Evolutionary conservation across 2,888 invertebrate species (phyloP), one percentile per base, ranked within the genome.

Genomic region (Cotesia congregata): DNA sequence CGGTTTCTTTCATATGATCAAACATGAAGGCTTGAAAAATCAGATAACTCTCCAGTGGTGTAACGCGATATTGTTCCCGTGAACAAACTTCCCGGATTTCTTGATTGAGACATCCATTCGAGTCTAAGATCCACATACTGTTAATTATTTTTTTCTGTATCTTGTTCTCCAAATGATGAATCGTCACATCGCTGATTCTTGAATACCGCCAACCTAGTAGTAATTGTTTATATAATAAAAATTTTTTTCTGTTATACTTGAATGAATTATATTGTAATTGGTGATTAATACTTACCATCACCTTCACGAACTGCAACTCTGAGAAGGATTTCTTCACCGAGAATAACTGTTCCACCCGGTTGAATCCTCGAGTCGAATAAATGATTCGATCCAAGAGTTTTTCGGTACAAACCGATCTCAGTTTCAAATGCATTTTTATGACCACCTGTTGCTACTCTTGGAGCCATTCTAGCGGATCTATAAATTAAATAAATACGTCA

Each of bases 241-340:
- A 59, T 30, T 38, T 1, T 59, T 40, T 50, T 30, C 40, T 15
- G 67, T 17, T 60, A 62, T 38, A 5, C n/a, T 9, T 1, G 1
- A 62, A 50, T 50, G 41, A 73, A 17, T 41, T 40, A 50, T 30
- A 9, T 74, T 64, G 64, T 64, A 67, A 20, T 9, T 40, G 15
- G 61, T n/a, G 17, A 17, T 69, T 62, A 50, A 40, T 50, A 81
- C 85, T 84, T 85, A 92, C 93, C 93, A 86, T 92, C 92, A 67
- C 91, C 92, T 15, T 91, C 88, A 74, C 90, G 86, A 9, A 92
- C 91, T 79, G 91, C 88, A 6, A 91, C 91, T 41, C 91, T 88
- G 40, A 93, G 82, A 65, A 92, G 81, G 50, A 93, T 85, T 77
- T 92, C 92, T 83, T 93, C 93, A 3, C 93, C 93, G 65, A 93